These are phyloP conservation scores for Actenoides hombroni DNA, from an alignment of 2,113 vertebrate genomes.

Conservation along the genomic window DNA sequence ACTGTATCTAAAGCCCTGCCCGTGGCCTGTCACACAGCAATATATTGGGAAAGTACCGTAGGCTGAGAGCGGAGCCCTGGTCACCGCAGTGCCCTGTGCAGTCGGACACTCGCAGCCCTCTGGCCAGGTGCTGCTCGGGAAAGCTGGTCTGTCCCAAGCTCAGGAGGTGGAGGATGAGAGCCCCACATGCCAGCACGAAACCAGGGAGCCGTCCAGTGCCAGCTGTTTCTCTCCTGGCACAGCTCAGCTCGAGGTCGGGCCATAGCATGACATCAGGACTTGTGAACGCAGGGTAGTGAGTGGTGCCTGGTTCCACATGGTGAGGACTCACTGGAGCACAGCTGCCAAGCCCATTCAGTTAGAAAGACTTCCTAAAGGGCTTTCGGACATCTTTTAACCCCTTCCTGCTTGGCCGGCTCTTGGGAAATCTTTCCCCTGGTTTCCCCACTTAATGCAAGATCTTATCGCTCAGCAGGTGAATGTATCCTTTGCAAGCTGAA, in stretches of 20 bases:
- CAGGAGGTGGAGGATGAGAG: background rate
- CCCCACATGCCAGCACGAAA: background rate
- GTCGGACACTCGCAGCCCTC: background rate
- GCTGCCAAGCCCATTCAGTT: conserved; percentile 22
- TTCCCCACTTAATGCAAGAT: background rate
- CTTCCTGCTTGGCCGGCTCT: background rate
- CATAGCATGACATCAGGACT: background rate
- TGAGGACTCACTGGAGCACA: conserved; percentile 29
- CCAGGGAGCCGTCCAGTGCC: background rate
- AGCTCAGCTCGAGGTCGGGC: accelerated
- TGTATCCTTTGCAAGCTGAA: background rate
- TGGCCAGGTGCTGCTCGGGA: background rate
- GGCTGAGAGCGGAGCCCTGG: background rate
- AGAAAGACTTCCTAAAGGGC: conserved; percentile 52
- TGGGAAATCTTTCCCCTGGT: background rate
- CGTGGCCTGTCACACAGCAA: accelerated
- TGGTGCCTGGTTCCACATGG: conserved; percentile 31
- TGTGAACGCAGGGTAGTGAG: background rate
- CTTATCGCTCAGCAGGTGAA: background rate
- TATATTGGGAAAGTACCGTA: accelerated
- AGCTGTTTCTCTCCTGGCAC: background rate
- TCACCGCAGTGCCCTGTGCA: background rate
- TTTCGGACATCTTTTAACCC: conserved; percentile 39
- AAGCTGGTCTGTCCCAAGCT: background rate
- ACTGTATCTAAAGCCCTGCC: background rate